A percentile compares a stretch with the other conserved stretches of the same genome.
These are phyloP conservation scores for Solenopsis fugax DNA, from an alignment of 1,140 invertebrate species.

Conservation along the genomic window DNA sequence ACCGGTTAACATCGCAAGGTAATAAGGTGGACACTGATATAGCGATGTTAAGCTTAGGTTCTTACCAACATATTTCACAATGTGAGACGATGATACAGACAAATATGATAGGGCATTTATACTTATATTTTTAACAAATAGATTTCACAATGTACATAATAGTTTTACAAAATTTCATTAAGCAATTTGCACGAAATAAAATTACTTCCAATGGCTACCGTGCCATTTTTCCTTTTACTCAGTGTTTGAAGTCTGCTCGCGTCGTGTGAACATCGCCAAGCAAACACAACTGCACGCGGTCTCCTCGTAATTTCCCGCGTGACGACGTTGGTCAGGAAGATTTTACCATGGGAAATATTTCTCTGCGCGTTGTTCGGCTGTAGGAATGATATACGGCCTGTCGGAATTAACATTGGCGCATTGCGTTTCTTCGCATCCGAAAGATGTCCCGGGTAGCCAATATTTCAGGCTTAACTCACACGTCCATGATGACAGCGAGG, in stretches of 20 bases:
- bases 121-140: background rate
- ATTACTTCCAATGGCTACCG: background rate
- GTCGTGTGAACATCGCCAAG: slow-evolving; percentile 31
- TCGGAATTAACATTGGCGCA: slow-evolving; percentile 60
- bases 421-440: slow-evolving; percentile 36
- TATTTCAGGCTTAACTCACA: slow-evolving; percentile 69
- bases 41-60: background rate
- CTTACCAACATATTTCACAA: background rate
- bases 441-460: slow-evolving; percentile 56
- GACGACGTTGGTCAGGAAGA: slow-evolving; percentile 41
- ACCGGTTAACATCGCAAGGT: background rate
- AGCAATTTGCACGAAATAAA: background rate
- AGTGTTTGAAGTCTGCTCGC: background rate
- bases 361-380: background rate
- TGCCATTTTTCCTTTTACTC: background rate
- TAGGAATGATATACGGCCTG: slow-evolving; percentile 40
- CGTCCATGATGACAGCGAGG: background rate
- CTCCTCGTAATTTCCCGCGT: slow-evolving; percentile 35
- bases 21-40: background rate
- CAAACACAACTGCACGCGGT: slow-evolving; percentile 18
- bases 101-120: background rate
- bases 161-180: slow-evolving; percentile 3
- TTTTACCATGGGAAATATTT: slow-evolving; percentile 46
- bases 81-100: background rate
- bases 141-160: background rate